Base-by-base conservation (phyloP, 2,797 vertebrate genomes). In the Steatocranus sp. region DNA sequence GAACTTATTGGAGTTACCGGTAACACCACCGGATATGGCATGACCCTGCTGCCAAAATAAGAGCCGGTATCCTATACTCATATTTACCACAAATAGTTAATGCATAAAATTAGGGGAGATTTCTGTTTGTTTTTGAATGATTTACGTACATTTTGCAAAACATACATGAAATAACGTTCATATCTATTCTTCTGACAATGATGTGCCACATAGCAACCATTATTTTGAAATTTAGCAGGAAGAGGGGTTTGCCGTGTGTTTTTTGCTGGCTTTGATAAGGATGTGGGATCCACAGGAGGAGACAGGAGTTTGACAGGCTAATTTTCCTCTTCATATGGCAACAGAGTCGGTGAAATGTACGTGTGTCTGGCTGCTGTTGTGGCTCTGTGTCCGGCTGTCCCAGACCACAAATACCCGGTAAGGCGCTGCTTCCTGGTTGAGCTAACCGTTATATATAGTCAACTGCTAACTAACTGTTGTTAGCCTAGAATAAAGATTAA, bases 291-390 rank as follows among this genome's bases (percentile, higher is more conserved):
- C 41, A 36, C 58, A 8, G 80, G 38, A 70, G 56, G 11, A 82
- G 76, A 78, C 53, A 10, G 9, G 9, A 78, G 34, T 48, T n/a
- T 73, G n/a, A 27, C 78, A 5, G 70, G 32, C 3, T 68, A 82
- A n/a, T 48, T 10, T 8, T 41, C 2, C 41, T 50, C 78, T 43
- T 81, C 88, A 87, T 85, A 94, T 94, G 96, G 96, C 94, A 87
- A 82, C 77, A 83, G 58, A 18, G 18, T 76, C 34, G 82, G 46
- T 78, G 79, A 89, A 77, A 83, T 88, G 66, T 82, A 74, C 2
- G 14, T 74, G 43, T 80, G 30, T 74, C 76, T 90, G 91, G 84
- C 79, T 91, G 66, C 77, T 96, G 63, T 10, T 94, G 85, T 87
- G 83, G 79, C 43, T 90, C 80, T 81, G 76, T 49, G 30, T 88